Evolutionary conservation across 1,140 invertebrate genomes (phyloP), one percentile per base, ranked within the genome.

Genomic region (Hirudo medicinalis): DNA sequence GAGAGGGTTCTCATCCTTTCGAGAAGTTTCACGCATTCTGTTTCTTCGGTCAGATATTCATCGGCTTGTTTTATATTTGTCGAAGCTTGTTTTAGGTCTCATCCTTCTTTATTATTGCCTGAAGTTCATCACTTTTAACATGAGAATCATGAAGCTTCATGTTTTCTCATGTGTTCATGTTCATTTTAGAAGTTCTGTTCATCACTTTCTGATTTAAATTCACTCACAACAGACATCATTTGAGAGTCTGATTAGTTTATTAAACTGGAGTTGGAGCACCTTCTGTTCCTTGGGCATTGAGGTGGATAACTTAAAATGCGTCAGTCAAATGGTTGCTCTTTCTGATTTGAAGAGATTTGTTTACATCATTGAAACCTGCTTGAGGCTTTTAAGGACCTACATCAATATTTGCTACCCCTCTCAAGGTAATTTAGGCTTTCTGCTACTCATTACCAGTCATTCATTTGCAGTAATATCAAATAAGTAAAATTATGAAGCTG

Each of bases 311-410:
- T 63, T 80, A 70, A 78, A 77, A 70, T 79, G 79, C 53, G 74
- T 74, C 32, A 77, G 74, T 71, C 74, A 76, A 40, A 73, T 73
- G 29, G 79, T 78, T 20, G 76, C 77, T 1, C 70, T 79, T 1
- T 72, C 77, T 11, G 80, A 90, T 79, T 83, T 93, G 74, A 89
- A 92, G 78, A 85, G 89, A 78, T 82, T 94, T n/a, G 90, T 92
- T 36, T 94, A 92, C 78, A 90, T 94, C 43, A 90, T 88, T 76
- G 86, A 88, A 79, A 88, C 91, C 11, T 90, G 88, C 79, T 82
- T 95, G 63, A 84, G 91, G 66, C 83, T 95, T 15, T 81, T 94
- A 9, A 85, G 88, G 75, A 90, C 88, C 15, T 95, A 92, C 75
- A 89, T 89, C 27, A 54, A 36, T n/a, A 22, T 63, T 13, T 32